phyloP scores from a whole-genome alignment of 2,113 vertebrate species.

The Geococcyx californianus region DNA sequence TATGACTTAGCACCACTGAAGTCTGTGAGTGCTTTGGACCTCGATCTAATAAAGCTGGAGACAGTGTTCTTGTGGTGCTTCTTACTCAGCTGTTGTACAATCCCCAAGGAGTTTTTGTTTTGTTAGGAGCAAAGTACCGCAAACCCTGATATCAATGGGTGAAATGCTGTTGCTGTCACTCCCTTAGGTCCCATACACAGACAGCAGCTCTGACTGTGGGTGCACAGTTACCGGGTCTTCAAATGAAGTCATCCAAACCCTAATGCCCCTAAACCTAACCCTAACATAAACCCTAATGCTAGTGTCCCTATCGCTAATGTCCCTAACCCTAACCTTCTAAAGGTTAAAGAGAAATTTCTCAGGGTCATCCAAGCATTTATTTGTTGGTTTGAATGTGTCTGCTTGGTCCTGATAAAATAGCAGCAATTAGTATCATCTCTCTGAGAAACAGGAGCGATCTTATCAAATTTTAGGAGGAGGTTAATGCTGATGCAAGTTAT shows the following conservation, averaged over 20 bases:
- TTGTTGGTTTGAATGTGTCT: slow-evolving; percentile 19
- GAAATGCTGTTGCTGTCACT: neutral
- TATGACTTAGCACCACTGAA: neutral
- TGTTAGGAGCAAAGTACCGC: neutral
- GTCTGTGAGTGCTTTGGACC: neutral
- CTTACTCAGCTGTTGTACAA: neutral
- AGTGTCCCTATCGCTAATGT: no score
- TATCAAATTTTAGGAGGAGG: slow-evolving; percentile 48
- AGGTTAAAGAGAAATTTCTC: neutral
- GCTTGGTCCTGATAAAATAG: slow-evolving; percentile 26
- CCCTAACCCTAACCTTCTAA: neutral
- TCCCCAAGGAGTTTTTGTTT: neutral
- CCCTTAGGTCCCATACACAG: neutral
- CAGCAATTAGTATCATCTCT: slow-evolving; percentile 53
- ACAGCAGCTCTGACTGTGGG: neutral
- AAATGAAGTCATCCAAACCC: neutral
- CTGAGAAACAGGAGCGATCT: slow-evolving; percentile 53
- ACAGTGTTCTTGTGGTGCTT: neutral
- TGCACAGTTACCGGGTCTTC: neutral
- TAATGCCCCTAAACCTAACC: no score
- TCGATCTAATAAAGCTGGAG: neutral
- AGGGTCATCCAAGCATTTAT: neutral
- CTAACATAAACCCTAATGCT: no score
- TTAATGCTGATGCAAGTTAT: slow-evolving; percentile 68
- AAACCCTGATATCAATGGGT: neutral